These are phyloP conservation scores for Aspiorhynchus laticeps DNA, from an alignment of 2,113 vertebrate species.

Conservation along the genomic window DNA sequence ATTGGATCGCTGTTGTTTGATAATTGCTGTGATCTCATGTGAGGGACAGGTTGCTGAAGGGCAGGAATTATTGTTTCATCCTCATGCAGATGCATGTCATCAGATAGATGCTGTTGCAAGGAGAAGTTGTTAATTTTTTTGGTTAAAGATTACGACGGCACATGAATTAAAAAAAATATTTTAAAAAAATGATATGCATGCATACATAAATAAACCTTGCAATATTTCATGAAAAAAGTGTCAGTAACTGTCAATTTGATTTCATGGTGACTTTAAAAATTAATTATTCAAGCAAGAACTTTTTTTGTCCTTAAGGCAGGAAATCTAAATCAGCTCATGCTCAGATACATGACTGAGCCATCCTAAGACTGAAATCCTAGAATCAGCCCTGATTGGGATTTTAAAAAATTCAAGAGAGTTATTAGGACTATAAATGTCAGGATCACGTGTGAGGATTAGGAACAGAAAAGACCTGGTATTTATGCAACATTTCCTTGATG, in stretches of 20 bases:
- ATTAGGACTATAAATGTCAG: not conserved
- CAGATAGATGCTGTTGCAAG: no score
- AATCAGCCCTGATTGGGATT: not conserved
- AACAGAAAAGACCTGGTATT: conserved; percentile 5
- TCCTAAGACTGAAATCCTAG: not conserved
- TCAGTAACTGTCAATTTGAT: not conserved
- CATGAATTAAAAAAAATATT: not conserved
- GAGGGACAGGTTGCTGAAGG: not conserved
- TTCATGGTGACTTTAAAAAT: not conserved
- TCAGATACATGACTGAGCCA: not conserved
- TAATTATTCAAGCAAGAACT: not conserved
- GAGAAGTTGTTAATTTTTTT: no score
- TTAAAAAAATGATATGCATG: not conserved
- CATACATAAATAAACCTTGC: not conserved
- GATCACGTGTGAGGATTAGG: not conserved
- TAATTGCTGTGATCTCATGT: not conserved
- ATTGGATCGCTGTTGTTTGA: not conserved
- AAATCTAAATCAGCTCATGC: not conserved
- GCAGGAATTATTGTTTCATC: not conserved
- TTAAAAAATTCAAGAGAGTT: not conserved
- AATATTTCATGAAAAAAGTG: not conserved
- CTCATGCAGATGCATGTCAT: no score
- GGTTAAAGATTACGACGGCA: not conserved
- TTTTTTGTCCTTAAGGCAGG: not conserved
- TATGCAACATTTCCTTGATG: conserved; percentile 71